These are phyloP conservation scores for Drosophila kambysellisi DNA, from an alignment of 2,888 invertebrate genomes.

Conservation along the genomic window DNA sequence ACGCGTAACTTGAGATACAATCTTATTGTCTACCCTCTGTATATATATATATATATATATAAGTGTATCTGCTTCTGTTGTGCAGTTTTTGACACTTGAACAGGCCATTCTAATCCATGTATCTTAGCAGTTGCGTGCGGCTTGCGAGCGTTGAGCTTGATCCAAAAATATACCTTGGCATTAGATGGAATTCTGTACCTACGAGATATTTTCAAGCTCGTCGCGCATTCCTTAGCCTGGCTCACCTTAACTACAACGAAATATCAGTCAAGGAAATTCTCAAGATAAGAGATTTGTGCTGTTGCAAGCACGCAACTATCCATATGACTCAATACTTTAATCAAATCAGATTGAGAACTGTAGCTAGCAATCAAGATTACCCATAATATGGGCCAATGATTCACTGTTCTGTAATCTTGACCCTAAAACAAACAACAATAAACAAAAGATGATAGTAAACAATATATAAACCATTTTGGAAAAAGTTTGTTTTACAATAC, in stretches of 20 bases:
- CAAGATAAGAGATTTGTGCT: constrained; percentile 15
- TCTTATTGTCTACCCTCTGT: constrained; percentile 33
- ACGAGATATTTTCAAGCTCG: constrained; percentile 3
- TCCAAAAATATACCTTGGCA: constrained; percentile 20
- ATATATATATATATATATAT: not conserved
- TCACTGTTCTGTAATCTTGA: constrained; percentile 34
- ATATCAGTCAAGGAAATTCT: constrained; percentile 3
- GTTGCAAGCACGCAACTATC: constrained; percentile 15
- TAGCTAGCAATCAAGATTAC: constrained; percentile 3
- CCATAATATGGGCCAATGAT: constrained; percentile 16
- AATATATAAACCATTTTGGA: not conserved
- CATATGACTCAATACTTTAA: constrained; percentile 34
- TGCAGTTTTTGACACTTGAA: constrained; percentile 22
- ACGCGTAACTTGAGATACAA: constrained; percentile 59
- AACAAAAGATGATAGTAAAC: constrained; percentile 11
- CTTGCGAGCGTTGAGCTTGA: constrained; percentile 7
- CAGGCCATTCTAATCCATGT: constrained; percentile 2
- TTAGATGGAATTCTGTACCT: constrained; percentile 8
- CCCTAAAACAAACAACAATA: constrained; percentile 15
- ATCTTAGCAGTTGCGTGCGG: constrained; percentile 24
- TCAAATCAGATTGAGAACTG: constrained; percentile 15
- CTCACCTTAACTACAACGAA: constrained; percentile 11
- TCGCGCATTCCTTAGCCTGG: not conserved
- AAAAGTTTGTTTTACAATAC: not conserved
- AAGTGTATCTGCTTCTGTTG: not conserved